These are phyloP conservation scores for Brachyptera putata DNA, from an alignment of 2,888 invertebrate genomes.

Conservation along the genomic window DNA sequence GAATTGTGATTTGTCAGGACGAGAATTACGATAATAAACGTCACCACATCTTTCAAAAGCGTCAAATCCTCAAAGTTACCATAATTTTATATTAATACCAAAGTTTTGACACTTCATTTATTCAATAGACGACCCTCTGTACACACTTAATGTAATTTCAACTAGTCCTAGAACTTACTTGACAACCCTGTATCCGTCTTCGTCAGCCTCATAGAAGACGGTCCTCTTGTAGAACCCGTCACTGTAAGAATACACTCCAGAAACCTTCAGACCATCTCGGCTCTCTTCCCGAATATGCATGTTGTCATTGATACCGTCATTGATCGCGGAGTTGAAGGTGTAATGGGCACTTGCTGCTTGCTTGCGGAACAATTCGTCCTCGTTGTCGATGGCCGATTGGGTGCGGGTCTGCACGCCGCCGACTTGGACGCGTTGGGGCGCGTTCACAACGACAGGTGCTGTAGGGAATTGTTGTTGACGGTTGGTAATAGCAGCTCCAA, in stretches of 20 bases:
- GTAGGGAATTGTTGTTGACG: background rate
- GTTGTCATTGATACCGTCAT: constrained; percentile 49
- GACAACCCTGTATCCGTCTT: constrained; percentile 57
- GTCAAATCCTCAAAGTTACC: too few relatives aligned
- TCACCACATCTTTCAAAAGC: too few relatives aligned
- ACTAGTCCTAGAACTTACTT: constrained; percentile 45
- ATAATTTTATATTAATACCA: too few relatives aligned
- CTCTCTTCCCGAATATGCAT: constrained; percentile 45
- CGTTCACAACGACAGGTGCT: background rate
- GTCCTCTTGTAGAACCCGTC: constrained; percentile 55
- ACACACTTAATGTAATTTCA: too few relatives aligned
- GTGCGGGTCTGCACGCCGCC: background rate
- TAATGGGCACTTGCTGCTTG: constrained; percentile 45
- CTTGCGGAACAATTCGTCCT: constrained; percentile 10
- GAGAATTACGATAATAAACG: too few relatives aligned
- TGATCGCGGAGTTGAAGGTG: constrained; percentile 45
- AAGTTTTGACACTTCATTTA: too few relatives aligned
- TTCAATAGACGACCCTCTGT: too few relatives aligned
- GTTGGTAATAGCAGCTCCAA: background rate
- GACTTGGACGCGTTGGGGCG: background rate
- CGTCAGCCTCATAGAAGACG: constrained; percentile 57
- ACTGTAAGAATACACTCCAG: constrained; percentile 55
- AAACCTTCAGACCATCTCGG: constrained; percentile 47
- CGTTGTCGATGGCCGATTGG: background rate
- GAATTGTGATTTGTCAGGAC: too few relatives aligned